Evolutionary conservation across 1,140 invertebrate species (phyloP).

Genomic region (Eumeta japonica): DNA sequence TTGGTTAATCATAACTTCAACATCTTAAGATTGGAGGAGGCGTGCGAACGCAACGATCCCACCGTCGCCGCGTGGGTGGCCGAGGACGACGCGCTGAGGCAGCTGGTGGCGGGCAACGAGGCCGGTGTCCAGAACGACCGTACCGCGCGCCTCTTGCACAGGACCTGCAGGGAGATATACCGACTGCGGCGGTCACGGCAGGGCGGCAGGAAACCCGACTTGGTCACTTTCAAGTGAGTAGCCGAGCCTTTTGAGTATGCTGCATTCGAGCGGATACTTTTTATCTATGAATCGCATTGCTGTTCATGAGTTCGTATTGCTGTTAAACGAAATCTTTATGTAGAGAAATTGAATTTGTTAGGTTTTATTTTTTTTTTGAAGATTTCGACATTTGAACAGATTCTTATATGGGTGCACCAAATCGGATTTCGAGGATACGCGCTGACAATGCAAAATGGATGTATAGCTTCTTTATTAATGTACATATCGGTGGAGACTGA

Average conservation of each 20-base stretch:
- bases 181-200: constrained; percentile 83
- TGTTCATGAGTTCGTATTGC: constrained; percentile 1
- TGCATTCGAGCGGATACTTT: neutral
- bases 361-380: too few species aligned
- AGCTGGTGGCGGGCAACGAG: constrained; percentile 65
- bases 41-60: constrained; percentile 73
- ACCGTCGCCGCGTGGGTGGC: constrained; percentile 80
- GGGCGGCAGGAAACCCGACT: constrained; percentile 85
- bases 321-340: neutral
- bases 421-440: too few species aligned
- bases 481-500: too few species aligned
- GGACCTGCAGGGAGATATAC: constrained; percentile 87
- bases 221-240: constrained; percentile 90
- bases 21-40: constrained; percentile 63
- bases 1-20: too few species aligned
- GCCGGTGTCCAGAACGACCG: constrained; percentile 64
- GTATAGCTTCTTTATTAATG: too few species aligned
- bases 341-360: neutral
- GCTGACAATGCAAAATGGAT: too few species aligned
- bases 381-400: too few species aligned
- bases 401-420: too few species aligned
- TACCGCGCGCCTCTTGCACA: constrained; percentile 78
- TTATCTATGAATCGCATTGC: neutral
- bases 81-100: constrained; percentile 82
- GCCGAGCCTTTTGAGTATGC: neutral